These are phyloP conservation scores for Conchocele bisecta DNA, from an alignment of 2,888 invertebrate species.

Conservation along the genomic window DNA sequence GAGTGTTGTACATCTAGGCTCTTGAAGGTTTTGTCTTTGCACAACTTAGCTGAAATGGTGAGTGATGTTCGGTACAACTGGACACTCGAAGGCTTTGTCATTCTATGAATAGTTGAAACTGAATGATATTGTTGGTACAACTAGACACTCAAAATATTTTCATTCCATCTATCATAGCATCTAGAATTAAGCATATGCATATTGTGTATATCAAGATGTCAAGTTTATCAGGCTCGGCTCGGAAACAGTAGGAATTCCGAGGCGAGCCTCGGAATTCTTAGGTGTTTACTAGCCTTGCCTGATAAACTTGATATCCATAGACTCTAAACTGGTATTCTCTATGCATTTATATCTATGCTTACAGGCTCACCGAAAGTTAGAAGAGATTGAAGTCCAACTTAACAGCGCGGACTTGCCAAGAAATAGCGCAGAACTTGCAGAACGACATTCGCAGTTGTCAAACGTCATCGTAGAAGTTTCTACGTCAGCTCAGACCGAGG, in stretches of 20 bases:
- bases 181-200: no score
- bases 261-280: no score
- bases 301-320: no score
- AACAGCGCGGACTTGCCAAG: constrained; percentile 87
- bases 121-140: no score
- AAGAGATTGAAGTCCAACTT: constrained; percentile 89
- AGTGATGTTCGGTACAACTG: no score
- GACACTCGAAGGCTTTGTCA: constrained; percentile 89
- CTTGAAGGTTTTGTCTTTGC: constrained; percentile 89
- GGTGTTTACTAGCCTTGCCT: no score
- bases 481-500: constrained; percentile 88
- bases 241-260: no score
- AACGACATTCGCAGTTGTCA: constrained; percentile 87
- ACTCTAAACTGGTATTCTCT: no score
- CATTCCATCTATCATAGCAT: no score
- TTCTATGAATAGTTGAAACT: no score
- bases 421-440: constrained; percentile 87
- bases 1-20: constrained; percentile 88
- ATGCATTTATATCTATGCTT: not conserved
- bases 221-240: no score
- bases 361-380: constrained; percentile 88
- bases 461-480: constrained; percentile 87
- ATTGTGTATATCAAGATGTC: not conserved
- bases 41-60: constrained; percentile 88
- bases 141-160: no score